Evolutionary conservation across 2,797 vertebrate genomes (phyloP), one percentile per base, ranked within the genome.

Genomic region (Sebastes wilsoni): DNA sequence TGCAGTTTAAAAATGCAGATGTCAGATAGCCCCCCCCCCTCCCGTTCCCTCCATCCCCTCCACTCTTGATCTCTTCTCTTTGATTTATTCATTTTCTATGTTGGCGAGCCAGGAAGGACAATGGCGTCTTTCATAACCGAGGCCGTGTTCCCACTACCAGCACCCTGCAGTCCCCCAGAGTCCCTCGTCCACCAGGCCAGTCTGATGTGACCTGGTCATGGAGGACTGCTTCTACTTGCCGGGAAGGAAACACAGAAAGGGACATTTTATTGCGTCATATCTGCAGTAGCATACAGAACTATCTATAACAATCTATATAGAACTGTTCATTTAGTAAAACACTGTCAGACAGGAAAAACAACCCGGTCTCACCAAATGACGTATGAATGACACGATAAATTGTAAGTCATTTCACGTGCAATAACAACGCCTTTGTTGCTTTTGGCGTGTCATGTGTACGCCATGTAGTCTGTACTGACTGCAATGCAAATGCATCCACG

Each of bases 21-120:
- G 92, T 92, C 88, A 92, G 90, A 93, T 90, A 88, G 46, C 56
- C 30, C 23, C 78, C 23, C 78, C 52, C 32, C 54, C 60, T 32
- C 32, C 25, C 18, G 6, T 8, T 32, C 38, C 72, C 72, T 46
- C 80, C 74, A n/a, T 79, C 72, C 84, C 79, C 71, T 89, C 86
- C 89, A 81, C 83, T 90, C 89, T 92, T 93, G 91, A 93, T 93
- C 90, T 92, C 87, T 85, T 86, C 89, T 90, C 93, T 93, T 94
- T 95, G 93, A 95, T 94, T 94, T 94, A 94, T 94, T 94, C 93
- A 93, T 93, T 92, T 93, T 91, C 88, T 89, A 91, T 90, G 93
- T 89, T 92, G 90, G 87, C 77, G 82, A 93, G 92, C 87, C 85
- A 87, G 80, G 32, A 56, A 27, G 88, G 85, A 95, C 94, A 95